Base-by-base conservation (phyloP, 2,888 invertebrate species). In the Agrilus mali region DNA sequence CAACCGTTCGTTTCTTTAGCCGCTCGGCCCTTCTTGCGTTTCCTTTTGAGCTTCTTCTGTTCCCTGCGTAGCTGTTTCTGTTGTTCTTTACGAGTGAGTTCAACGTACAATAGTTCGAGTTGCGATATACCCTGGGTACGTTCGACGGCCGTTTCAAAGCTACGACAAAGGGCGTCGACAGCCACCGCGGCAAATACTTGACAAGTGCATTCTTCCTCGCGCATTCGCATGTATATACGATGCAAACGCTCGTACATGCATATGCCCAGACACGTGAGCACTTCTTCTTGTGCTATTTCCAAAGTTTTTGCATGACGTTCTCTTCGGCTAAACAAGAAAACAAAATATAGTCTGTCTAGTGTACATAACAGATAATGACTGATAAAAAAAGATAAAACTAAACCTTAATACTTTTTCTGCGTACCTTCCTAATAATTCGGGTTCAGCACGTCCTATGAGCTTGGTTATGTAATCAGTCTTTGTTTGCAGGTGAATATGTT, bases 281-380 rank as follows among this genome's bases (percentile, higher is more conserved):
- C 93, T 71, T 95, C 94, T 68, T 94, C 93, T 68, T 95, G 94
- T 54, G 94, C 94, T 51, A 93, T 90, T 72, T 94, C 94, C 55
- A 95, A 69, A n/a, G 94, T 94, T 69, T 94, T 94, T 7, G 94
- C 94, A 64, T 95, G 94, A 44, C 94, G 76, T 65, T 94, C 94
- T 48, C 93, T 75, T 53, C 86, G 80, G 60, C 85, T 83, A 27
- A 38, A 50, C 39, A 46, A 17, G 36, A 32, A 39, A 41, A 40
- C 13, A 31, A 40, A 36, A 33, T 17, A 32, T 15, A 33, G 10
- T 5, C 4, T n/a, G 8, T 27, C 15, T 1, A 17, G 7, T 17
- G 16, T 17, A 17, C 6, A 3, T 37, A 10, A 22, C 7, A 10
- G 10, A 27, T 10, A 27, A 27, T 3, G 1, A 27, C 16, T n/a